Base-by-base conservation (phyloP, 2,113 vertebrate genomes). In the Petaurus breviceps region DNA sequence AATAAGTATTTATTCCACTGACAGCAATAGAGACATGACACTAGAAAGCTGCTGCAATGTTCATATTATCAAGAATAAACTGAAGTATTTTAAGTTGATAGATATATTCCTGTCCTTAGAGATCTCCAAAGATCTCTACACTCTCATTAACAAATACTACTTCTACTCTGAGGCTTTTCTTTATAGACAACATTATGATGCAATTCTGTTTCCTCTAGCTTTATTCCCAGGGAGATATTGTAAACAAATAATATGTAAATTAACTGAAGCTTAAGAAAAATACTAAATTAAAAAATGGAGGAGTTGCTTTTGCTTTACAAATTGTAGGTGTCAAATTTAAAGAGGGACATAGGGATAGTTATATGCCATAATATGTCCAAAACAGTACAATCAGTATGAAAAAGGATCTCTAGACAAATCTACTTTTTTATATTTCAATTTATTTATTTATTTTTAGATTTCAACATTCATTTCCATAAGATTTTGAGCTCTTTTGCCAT, bases 71-170 rank as follows among this genome's bases (percentile, higher is more conserved):
- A 95, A 26, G 7, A 19, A 91, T 94, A n/a, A 51, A 10, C 43
- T 94, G 94, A 95, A 96, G 55, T 77, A 92, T 11, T 68, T 25
- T 61, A 93, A 91, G 93, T 43, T 55, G 53, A 95, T 92, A 24
- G 16, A 7, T 90, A 52, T 77, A 37, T 93, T 57, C 26, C 19
- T 93, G 23, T 77, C 55, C 46, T 91, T 94, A 54, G 92, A 95
- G 51, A 93, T 53, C 26, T 93, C 52, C 52, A 68, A 90, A 25
- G 51, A 92, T 22, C 90, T 10, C 16, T 94, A 92, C 22, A 57
- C 51, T 91, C 8, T 92, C 90, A 93, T 92, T 91, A 96, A 84
- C 4, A 51, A 92, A 61, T 68, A 84, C 54, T 94, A 37, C 51
- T 31, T 91, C 7, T 0, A 0, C 19, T 84, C 68, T 6, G 28